Conservation (phyloP, 2,797 vertebrate genomes). For the Trichosurus vulpecula region DNA sequence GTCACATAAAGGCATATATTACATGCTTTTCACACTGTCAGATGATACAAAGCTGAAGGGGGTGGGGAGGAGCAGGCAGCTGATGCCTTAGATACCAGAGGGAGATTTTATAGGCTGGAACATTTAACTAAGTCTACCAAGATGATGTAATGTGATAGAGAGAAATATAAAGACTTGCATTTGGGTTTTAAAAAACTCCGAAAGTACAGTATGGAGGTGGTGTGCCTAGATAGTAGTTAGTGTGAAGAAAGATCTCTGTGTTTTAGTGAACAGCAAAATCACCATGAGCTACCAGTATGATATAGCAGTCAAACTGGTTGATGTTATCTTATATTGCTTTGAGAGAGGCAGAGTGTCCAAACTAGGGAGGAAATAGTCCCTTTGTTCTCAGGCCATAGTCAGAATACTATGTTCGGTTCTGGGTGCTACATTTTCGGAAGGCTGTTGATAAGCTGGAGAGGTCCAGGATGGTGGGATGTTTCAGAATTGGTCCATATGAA, state of each 20-base stretch:
- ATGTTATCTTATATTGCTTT: neutral
- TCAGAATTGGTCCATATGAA: neutral
- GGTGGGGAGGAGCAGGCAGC: fast-evolving
- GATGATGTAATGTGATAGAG: neutral
- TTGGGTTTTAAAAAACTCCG: neutral
- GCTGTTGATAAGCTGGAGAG: neutral
- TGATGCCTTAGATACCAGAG: neutral
- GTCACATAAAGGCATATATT: neutral
- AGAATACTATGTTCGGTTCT: neutral
- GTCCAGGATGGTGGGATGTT: neutral
- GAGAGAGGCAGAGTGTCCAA: neutral
- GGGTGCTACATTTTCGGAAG: neutral
- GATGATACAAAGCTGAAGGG: neutral
- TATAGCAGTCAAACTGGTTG: neutral
- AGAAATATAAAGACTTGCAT: neutral
- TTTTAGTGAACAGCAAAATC: neutral
- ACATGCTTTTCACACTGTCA: neutral
- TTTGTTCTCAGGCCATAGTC: neutral
- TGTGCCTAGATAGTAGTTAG: neutral
- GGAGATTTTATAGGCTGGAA: neutral
- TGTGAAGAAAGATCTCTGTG: neutral
- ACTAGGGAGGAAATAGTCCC: neutral
- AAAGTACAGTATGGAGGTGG: neutral
- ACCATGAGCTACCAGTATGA: neutral
- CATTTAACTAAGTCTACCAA: neutral